These are phyloP conservation scores for Rhabditoides inermis DNA, from an alignment of 2,888 invertebrate species.

Conservation along the genomic window DNA sequence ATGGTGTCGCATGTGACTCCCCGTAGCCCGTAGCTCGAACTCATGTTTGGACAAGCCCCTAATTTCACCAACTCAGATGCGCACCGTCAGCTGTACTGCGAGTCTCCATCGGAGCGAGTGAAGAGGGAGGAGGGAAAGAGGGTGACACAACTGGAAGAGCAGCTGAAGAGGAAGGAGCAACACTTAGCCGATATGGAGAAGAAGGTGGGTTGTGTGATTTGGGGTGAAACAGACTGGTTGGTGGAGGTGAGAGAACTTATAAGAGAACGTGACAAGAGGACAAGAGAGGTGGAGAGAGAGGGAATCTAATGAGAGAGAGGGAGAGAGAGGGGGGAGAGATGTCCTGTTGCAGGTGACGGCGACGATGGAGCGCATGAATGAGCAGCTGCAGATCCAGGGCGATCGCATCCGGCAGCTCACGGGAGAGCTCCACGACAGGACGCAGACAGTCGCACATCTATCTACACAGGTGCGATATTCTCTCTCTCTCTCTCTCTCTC, in stretches of 20 bases:
- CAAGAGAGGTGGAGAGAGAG: neutral
- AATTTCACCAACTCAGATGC: no score
- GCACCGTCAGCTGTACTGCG: no score
- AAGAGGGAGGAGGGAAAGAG: no score
- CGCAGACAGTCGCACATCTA: slow-evolving; percentile 6
- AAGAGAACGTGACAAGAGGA: neutral
- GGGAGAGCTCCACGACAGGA: slow-evolving; percentile 6
- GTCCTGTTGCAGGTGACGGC: neutral
- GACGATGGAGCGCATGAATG: slow-evolving; percentile 7
- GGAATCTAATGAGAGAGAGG: neutral
- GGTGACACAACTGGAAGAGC: slow-evolving; percentile 3
- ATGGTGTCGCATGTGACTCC: no score
- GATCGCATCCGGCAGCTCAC: slow-evolving; percentile 10
- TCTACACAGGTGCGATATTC: slow-evolving; percentile 3
- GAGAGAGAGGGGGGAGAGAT: no score
- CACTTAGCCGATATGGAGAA: slow-evolving; percentile 4
- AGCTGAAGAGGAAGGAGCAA: slow-evolving; percentile 1
- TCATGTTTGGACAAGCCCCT: no score
- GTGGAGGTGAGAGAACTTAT: neutral
- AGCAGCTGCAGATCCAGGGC: slow-evolving; percentile 5
- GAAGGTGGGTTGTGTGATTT: neutral
- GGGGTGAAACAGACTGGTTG: neutral
- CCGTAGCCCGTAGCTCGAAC: no score
- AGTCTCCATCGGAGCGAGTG: no score
- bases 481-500: neutral